phyloP scores from a whole-genome alignment of 2,113 vertebrate genomes.

The Gavialis gangeticus region DNA sequence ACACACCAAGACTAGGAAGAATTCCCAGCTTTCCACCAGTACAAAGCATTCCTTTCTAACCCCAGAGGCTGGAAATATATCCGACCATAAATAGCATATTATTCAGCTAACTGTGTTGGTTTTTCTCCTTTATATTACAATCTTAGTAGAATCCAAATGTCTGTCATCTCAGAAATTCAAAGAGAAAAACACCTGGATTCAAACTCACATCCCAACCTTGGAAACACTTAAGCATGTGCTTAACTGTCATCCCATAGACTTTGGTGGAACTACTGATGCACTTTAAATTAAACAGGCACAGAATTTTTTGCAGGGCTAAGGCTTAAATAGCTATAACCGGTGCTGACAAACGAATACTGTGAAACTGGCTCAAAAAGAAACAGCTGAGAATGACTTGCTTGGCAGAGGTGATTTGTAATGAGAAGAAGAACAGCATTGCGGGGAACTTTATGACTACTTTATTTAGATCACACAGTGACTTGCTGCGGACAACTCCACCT shows the following conservation, averaged over 20 bases:
- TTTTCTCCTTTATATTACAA: slow-evolving; percentile 1
- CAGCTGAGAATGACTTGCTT: slow-evolving; percentile 66
- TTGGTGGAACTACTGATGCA: not conserved
- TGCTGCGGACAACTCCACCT: not conserved
- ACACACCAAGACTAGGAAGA: slow-evolving; percentile 11
- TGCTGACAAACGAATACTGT: slow-evolving; percentile 67
- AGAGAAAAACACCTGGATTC: slow-evolving; percentile 61
- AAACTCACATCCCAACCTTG: slow-evolving; percentile 38
- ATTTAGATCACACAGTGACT: slow-evolving; percentile 7
- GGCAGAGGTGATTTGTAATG: slow-evolving; percentile 67
- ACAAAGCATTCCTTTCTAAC: slow-evolving; percentile 73
- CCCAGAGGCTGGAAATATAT: slow-evolving; percentile 51
- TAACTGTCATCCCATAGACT: slow-evolving; percentile 36
- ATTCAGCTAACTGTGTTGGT: slow-evolving; percentile 48
- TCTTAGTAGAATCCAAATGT: slow-evolving; percentile 48
- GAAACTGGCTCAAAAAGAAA: slow-evolving; percentile 49
- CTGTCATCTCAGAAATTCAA: slow-evolving; percentile 59
- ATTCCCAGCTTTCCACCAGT: slow-evolving; percentile 57
- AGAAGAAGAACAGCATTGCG: slow-evolving; percentile 47
- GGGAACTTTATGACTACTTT: slow-evolving; percentile 39
- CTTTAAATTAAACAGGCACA: not conserved
- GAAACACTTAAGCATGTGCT: slow-evolving; percentile 53
- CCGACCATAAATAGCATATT: slow-evolving; percentile 69
- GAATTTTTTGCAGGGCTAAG: not conserved
- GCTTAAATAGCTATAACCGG: slow-evolving; percentile 42